A percentile compares a stretch with the other conserved stretches of the same genome.
Conservation (phyloP, 2,113 vertebrate species). For the Xiphias gladius region DNA sequence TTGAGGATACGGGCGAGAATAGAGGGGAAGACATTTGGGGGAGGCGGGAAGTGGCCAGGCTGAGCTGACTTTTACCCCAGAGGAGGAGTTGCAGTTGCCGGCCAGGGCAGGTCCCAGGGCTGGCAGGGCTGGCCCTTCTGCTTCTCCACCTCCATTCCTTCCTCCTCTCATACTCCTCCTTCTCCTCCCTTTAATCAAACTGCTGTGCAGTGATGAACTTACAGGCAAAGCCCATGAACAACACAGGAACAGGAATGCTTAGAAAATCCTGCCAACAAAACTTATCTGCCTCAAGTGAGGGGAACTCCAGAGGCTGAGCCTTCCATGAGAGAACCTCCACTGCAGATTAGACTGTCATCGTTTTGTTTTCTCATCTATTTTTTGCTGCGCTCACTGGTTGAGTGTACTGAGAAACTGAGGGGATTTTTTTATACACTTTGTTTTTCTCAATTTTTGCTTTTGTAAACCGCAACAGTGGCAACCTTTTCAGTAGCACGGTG, state of each 20-base stretch:
- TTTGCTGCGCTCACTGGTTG: constrained; percentile 76
- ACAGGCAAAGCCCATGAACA: constrained; percentile 78
- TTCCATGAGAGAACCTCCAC: constrained; percentile 56
- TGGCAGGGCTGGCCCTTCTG: constrained; percentile 83
- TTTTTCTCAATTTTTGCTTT: constrained; percentile 59
- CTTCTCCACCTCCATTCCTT: constrained; percentile 82
- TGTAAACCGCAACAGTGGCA: constrained; percentile 77
- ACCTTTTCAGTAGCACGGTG: constrained; percentile 78
- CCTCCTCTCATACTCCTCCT: constrained; percentile 68
- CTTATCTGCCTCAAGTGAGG: constrained; percentile 51
- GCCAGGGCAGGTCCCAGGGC: constrained; percentile 82
- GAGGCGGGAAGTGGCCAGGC: constrained; percentile 69
- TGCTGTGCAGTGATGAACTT: constrained; percentile 86
- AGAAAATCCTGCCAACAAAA: constrained; percentile 61
- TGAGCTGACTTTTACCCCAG: constrained; percentile 78
- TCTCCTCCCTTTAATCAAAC: constrained; percentile 61
- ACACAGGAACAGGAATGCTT: constrained; percentile 71
- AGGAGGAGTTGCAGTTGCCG: constrained; percentile 81
- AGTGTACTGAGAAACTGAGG: constrained; percentile 67
- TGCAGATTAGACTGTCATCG: constrained; percentile 21
- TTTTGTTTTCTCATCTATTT: constrained; percentile 35
- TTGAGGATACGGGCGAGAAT: constrained; percentile 31
- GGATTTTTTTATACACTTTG: constrained; percentile 41
- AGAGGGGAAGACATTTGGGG: constrained; percentile 36
- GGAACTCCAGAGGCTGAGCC: constrained; percentile 65